phyloP scores from a whole-genome alignment of 2,888 invertebrate species.

The Drosophila eohydei region DNA sequence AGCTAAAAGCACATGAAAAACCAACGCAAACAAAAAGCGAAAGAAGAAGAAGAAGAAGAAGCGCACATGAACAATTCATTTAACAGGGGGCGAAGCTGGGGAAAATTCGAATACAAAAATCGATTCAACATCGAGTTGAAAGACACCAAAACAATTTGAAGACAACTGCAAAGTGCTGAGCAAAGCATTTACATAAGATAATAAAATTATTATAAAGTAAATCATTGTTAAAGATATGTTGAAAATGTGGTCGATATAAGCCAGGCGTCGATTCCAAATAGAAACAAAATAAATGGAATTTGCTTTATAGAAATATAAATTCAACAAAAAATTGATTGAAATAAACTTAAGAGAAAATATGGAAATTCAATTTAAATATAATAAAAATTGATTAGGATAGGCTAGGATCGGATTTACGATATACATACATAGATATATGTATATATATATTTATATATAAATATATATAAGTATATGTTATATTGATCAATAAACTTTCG shows the following conservation, averaged over 20 bases:
- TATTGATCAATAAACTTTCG: too few relatives aligned
- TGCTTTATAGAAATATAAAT: neutral
- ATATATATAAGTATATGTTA: too few relatives aligned
- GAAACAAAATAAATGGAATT: neutral
- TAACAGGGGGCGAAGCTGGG: slow-evolving; percentile 29
- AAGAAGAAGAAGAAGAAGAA: slow-evolving; percentile 21
- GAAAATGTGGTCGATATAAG: neutral
- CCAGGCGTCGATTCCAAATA: neutral
- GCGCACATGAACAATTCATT: slow-evolving; percentile 41
- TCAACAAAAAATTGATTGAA: neutral
- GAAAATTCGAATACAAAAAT: slow-evolving; percentile 43
- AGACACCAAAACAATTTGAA: slow-evolving; percentile 38
- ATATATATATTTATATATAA: neutral
- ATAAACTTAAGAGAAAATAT: neutral
- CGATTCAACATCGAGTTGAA: slow-evolving; percentile 46
- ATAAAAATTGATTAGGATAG: neutral
- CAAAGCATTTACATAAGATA: slow-evolving; percentile 2
- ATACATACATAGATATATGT: too few relatives aligned
- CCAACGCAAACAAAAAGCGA: slow-evolving; percentile 34
- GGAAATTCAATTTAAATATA: neutral
- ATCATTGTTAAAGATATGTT: slow-evolving; percentile 8
- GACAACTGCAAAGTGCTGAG: slow-evolving; percentile 49
- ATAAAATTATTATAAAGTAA: slow-evolving; percentile 5
- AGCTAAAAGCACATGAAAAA: slow-evolving; percentile 45
- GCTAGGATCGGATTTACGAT: neutral